These are phyloP conservation scores for Cylindroiulus punctatus DNA, from an alignment of 2,888 invertebrate genomes.

Conservation along the genomic window DNA sequence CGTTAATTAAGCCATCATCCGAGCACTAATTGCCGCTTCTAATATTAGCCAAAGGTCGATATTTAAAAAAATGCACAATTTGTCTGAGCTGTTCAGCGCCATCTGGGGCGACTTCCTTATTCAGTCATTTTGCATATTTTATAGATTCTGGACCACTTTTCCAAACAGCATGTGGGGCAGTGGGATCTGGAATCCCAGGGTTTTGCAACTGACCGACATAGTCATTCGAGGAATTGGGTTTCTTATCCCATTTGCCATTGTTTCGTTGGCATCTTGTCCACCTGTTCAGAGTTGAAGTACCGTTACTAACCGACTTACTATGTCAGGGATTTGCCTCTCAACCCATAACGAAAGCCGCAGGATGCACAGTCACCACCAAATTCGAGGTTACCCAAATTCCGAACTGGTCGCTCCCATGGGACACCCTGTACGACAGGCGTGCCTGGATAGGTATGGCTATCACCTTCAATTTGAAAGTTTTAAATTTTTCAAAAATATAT, in stretches of 20 bases:
- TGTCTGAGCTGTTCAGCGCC: too few species aligned
- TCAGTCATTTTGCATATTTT: too few species aligned
- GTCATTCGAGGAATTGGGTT: not conserved
- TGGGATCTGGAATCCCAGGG: too few species aligned
- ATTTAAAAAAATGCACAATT: too few species aligned
- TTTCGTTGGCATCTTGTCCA: not conserved
- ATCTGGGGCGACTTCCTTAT: too few species aligned
- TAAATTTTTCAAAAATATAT: too few species aligned
- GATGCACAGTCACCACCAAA: slow-evolving; percentile 11
- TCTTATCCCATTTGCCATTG: not conserved
- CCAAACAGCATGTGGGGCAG: too few species aligned
- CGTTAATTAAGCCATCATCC: slow-evolving; percentile 33
- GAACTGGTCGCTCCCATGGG: not conserved
- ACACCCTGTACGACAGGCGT: not conserved
- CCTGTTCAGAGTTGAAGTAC: not conserved
- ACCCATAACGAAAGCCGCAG: slow-evolving; percentile 19
- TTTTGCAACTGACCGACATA: too few species aligned
- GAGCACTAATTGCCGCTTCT: not conserved
- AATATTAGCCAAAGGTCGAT: not conserved
- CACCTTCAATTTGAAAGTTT: too few species aligned
- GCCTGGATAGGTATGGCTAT: too few species aligned
- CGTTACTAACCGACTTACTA: slow-evolving; percentile 15
- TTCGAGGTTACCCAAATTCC: slow-evolving; percentile 7
- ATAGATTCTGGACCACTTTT: too few species aligned
- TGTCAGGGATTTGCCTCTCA: slow-evolving; percentile 29